Percentiles rank a stretch among this genome's conserved stretches.
Evolutionary conservation across 2,797 vertebrate genomes (phyloP).

Genomic region (Falco rusticolus): DNA sequence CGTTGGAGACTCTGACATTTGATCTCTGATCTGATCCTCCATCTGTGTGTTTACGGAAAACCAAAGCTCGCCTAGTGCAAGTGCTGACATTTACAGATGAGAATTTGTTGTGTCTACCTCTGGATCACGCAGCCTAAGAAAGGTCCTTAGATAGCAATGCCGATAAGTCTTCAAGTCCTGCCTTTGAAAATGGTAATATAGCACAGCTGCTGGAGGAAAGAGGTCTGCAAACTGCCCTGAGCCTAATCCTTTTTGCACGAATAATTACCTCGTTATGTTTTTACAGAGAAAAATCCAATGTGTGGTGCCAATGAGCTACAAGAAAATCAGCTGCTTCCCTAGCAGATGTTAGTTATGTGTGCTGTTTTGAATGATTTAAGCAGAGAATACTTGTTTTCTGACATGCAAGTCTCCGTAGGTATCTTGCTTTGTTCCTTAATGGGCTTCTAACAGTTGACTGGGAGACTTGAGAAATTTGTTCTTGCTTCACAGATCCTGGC

Average conservation of each 20-base stretch:
- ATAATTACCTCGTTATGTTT: background rate
- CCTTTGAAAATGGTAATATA: background rate
- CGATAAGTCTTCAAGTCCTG: background rate
- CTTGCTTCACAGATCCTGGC: background rate
- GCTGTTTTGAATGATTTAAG: background rate
- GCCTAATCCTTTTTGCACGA: background rate
- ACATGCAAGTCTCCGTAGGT: background rate
- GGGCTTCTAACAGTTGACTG: background rate
- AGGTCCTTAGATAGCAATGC: background rate
- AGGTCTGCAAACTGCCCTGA: background rate
- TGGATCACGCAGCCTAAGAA: background rate
- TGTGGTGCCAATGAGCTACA: background rate
- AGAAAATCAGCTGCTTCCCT: background rate
- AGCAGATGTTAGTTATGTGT: background rate
- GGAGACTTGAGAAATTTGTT: background rate
- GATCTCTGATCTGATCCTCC: slow-evolving; percentile 9
- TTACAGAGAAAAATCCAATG: background rate
- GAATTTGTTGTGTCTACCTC: slow-evolving; percentile 41
- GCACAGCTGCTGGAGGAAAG: background rate
- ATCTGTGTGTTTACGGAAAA: background rate
- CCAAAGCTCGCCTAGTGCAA: rapidly evolving
- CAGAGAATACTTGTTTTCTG: background rate
- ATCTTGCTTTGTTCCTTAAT: background rate
- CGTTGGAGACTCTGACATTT: background rate
- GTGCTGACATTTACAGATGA: slow-evolving; percentile 49